Conservation (phyloP, 2,113 vertebrate species). For the Agapornis roseicollis region DNA sequence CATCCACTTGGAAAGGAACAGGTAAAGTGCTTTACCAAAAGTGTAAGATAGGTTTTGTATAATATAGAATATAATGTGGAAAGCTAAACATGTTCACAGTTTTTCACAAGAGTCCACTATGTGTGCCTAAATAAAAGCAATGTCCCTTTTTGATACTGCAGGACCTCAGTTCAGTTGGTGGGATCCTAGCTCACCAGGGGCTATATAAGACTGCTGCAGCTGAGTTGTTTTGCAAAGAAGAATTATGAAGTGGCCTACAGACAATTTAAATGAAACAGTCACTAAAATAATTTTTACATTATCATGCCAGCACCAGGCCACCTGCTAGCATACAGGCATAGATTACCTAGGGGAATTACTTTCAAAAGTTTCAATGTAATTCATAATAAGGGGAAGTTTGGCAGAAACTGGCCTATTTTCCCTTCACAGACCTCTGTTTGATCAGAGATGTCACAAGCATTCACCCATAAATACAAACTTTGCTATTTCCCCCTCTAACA, state of each 20-base stretch:
- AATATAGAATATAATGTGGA: background rate
- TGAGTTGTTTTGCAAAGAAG: background rate
- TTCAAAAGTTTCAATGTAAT: background rate
- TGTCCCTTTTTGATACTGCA: background rate
- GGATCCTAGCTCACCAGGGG: background rate
- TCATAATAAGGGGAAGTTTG: background rate
- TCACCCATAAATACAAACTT: background rate
- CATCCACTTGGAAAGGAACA: background rate
- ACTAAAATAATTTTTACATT: background rate
- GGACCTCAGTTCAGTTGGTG: background rate
- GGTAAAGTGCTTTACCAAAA: background rate
- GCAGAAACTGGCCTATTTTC: background rate
- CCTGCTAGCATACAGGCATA: background rate
- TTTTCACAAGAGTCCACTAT: background rate
- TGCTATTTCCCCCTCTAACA: background rate
- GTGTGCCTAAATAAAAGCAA: background rate
- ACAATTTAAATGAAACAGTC: background rate
- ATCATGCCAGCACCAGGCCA: background rate
- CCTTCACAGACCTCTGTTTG: background rate
- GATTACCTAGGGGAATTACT: background rate
- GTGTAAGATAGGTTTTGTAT: background rate
- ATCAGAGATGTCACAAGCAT: background rate
- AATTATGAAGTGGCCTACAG: background rate
- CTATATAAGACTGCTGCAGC: background rate
- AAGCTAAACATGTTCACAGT: background rate